A percentile compares a stretch with the other conserved stretches of the same genome.
Conservation (phyloP, 2,797 vertebrate species). For the Setipinna tenuifilis region DNA sequence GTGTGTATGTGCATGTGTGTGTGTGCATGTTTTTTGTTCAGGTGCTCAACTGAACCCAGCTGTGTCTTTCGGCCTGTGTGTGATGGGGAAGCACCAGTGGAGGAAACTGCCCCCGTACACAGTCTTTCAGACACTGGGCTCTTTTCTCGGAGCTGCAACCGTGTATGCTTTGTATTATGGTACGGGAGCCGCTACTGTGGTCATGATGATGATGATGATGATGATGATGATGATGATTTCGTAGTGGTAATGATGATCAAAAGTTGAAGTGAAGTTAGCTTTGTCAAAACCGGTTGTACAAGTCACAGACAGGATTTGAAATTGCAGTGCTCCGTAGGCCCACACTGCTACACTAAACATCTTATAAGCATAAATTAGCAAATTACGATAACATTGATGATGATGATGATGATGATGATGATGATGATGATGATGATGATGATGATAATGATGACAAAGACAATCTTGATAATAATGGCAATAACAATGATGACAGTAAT, state of each 20-base stretch:
- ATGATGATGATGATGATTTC: background rate
- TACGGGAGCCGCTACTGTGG: slow-evolving; percentile 58
- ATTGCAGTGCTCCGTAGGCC: too few species aligned
- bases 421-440: background rate
- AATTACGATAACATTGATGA: too few species aligned
- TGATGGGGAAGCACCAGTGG: slow-evolving; percentile 85
- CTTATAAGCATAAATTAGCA: too few species aligned
- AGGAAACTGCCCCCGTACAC: slow-evolving; percentile 84
- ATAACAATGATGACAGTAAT: background rate
- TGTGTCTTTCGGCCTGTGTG: slow-evolving; percentile 86
- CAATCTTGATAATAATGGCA: background rate
- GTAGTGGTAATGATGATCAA: too few species aligned
- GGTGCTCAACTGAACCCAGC: slow-evolving; percentile 88
- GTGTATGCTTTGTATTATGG: slow-evolving; percentile 84
- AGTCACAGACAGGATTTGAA: too few species aligned
- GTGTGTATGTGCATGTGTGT: background rate
- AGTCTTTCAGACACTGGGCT: slow-evolving; percentile 84
- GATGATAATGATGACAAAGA: background rate
- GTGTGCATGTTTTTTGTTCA: slow-evolving; percentile 50
- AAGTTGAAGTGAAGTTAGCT: too few species aligned
- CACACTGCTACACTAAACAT: too few species aligned
- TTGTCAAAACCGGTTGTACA: too few species aligned
- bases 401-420: slow-evolving; percentile 20
- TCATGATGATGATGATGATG: background rate
- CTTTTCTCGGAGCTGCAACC: slow-evolving; percentile 84